phyloP scores from a whole-genome alignment of 2,888 invertebrate species.

The Caenorhabditis imperialis region DNA sequence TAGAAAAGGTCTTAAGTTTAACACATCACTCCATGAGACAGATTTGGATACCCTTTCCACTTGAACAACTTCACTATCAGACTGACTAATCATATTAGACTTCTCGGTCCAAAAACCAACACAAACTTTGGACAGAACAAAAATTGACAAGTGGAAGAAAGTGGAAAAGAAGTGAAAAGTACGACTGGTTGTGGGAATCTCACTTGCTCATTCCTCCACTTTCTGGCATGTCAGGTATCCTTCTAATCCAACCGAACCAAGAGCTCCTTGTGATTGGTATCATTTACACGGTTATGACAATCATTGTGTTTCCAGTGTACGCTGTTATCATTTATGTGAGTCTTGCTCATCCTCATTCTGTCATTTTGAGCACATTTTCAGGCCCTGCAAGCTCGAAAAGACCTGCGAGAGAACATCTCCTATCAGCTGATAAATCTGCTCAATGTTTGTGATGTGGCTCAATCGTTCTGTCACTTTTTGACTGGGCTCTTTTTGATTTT shows the following conservation, averaged over 20 bases:
- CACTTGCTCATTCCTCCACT: no score
- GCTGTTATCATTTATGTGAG: constrained; percentile 27
- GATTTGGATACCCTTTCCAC: no score
- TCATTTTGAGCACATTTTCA: constrained; percentile 1
- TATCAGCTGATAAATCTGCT: constrained; percentile 8
- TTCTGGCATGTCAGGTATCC: background rate
- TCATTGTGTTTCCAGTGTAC: constrained; percentile 32
- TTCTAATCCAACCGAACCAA: constrained; percentile 15
- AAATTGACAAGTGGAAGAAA: no score
- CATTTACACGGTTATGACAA: constrained; percentile 21
- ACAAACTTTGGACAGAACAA: no score
- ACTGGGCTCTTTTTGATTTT: constrained; percentile 8
- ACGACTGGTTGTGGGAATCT: no score
- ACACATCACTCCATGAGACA: no score
- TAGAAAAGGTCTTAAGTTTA: no score
- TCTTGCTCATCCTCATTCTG: background rate
- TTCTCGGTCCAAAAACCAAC: no score
- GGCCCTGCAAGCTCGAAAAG: constrained; percentile 14
- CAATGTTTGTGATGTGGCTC: background rate
- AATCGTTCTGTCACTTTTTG: background rate
- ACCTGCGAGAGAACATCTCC: constrained; percentile 3
- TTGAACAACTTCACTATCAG: no score
- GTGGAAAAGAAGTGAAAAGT: no score
- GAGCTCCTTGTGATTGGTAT: constrained; percentile 31
- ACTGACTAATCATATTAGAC: no score